Evolutionary conservation across 2,888 invertebrate species (phyloP), one percentile per base, ranked within the genome.

Genomic region (Heliconius charithonia): DNA sequence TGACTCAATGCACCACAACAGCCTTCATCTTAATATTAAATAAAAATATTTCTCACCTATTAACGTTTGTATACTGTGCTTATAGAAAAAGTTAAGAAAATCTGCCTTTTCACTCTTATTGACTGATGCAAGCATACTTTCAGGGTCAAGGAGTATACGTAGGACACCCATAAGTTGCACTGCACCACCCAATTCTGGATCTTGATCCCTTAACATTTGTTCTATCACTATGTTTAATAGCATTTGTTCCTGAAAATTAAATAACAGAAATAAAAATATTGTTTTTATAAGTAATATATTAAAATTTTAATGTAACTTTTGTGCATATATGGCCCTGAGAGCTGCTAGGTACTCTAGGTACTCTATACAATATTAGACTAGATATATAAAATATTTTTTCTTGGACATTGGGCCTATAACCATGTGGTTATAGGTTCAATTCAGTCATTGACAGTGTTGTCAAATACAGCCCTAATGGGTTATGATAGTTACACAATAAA

Each of bases 41-140:
- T 4, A 27, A 16, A 16, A 66, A 22, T 67, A 51, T 67, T 73
- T 90, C 95, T 94, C 95, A 97, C 98, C 97, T 95, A 99, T 98
- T 86, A 99, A 96, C 77, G 98, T 98, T 91, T 98, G 98, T 96
- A 99, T 98, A 95, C 99, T 99, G 94, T 99, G 98, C 92, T 99
- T 99, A 95, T 99, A 99, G 95, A 99, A 99, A 93, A 99, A 99
- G 92, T 98, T 98, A 78, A 99, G 96, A 92, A 99, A 99, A 92
- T 99, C 99, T 27, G 98, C 98, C 93, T 99, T 99, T 95, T 99
- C 99, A 79, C 98, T 98, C 94, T 99, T 98, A 92, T 98, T 98
- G 77, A 97, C 97, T 77, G 98, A 97, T 79, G 98, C 97, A 83
- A 99, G 95, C 99, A 99, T 99, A 91, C 99, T 99, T 92, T 99